Percentiles rank a stretch among this genome's conserved stretches.
Conservation (phyloP, 2,797 vertebrate genomes). For the Sylvilagus floridanus region DNA sequence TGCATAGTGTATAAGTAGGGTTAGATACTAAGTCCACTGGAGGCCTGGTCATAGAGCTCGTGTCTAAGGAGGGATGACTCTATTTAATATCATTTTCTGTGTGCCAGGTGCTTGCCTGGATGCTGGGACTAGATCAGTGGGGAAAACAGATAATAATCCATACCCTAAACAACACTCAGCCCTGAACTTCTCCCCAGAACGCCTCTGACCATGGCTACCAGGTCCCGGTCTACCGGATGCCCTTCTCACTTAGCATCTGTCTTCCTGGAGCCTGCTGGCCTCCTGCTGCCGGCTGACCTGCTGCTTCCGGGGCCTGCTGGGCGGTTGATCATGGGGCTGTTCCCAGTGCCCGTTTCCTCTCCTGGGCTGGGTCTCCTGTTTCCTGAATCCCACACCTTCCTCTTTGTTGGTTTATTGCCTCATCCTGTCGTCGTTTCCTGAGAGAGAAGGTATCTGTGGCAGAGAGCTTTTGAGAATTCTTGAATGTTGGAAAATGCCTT, state of each 20-base stretch:
- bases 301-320: background rate
- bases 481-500: background rate
- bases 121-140: background rate
- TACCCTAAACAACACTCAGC: background rate
- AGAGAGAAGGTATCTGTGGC: background rate
- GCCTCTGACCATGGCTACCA: background rate
- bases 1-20: background rate
- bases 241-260: background rate
- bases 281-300: background rate
- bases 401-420: background rate
- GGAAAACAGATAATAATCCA: background rate
- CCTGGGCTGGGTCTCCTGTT: background rate
- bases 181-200: background rate
- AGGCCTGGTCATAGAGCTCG: background rate
- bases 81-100: background rate
- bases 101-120: background rate
- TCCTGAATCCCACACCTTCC: background rate
- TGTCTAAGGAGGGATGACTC: background rate
- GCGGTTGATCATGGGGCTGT: background rate
- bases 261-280: background rate
- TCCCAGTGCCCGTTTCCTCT: background rate
- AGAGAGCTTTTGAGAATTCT: background rate
- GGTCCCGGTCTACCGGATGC: background rate
- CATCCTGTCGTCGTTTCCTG: background rate
- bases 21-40: background rate